phyloP scores from a whole-genome alignment of 2,888 invertebrate species.

The Exocentrus adspersus region DNA sequence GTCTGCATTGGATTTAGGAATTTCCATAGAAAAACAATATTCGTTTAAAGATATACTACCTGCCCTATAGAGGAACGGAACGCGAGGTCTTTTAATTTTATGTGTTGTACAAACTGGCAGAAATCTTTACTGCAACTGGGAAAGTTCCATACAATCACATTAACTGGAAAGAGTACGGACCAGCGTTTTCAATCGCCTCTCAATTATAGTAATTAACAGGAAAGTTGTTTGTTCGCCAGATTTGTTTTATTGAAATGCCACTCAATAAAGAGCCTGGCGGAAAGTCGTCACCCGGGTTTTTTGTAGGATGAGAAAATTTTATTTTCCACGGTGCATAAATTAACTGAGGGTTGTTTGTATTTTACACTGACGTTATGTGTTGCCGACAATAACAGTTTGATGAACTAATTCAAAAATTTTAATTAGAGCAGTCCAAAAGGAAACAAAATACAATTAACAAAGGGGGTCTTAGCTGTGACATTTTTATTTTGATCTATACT shows the following conservation, averaged over 20 bases:
- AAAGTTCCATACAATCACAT: slow-evolving; percentile 49
- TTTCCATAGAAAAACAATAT: too few relatives aligned
- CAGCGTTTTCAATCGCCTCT: slow-evolving; percentile 51
- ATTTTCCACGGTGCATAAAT: slow-evolving; percentile 53
- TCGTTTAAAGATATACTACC: neutral
- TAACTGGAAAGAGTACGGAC: slow-evolving; percentile 44
- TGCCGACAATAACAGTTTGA: too few relatives aligned
- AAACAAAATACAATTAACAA: too few relatives aligned
- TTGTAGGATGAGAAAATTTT: slow-evolving; percentile 42
- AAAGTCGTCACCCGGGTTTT: too few relatives aligned
- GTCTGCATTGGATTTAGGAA: too few relatives aligned
- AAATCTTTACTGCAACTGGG: slow-evolving; percentile 48
- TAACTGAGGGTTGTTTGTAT: too few relatives aligned
- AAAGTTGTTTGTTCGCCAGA: slow-evolving; percentile 50
- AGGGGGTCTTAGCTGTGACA: too few relatives aligned
- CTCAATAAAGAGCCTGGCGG: slow-evolving; percentile 51
- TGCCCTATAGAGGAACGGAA: neutral
- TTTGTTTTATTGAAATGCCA: slow-evolving; percentile 43
- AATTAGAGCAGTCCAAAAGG: too few relatives aligned
- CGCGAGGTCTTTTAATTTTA: slow-evolving; percentile 53
- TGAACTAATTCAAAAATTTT: too few relatives aligned
- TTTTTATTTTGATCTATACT: too few relatives aligned
- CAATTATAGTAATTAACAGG: slow-evolving; percentile 58
- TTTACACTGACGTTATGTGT: too few relatives aligned
- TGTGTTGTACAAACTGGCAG: slow-evolving; percentile 53